Base-by-base conservation (phyloP, 2,113 vertebrate species). In the Trematocara marginatum region DNA sequence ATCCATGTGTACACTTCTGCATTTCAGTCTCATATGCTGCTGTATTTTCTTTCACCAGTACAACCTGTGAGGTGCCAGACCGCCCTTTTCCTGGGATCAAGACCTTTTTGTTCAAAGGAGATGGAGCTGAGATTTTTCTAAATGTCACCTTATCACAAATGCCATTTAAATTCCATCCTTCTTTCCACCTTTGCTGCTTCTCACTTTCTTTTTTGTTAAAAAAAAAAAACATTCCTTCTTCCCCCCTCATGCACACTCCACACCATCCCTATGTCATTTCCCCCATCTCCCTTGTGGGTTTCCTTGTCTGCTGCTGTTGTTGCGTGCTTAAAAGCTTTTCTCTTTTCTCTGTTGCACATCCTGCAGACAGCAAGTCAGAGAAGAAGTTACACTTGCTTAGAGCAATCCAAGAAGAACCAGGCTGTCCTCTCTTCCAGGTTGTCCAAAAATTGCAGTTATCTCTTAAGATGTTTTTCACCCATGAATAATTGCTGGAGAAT, bases 101-200 rank as follows among this genome's bases (percentile, higher is more conserved):
- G 87, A 88, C 83, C 59, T 91, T 90, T 86, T n/a, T 13, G 5
- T 90, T 88, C 47, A 89, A 83, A 82, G 51, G 69, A 81, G 91
- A 91, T 91, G 42, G 84, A 92, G 80, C 18, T 42, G 82, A 90
- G 83, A 92, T 92, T 87, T 81, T 74, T 87, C 61, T 84, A 95
- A 96, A 96, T 95, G 92, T 95, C 93, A 95, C 57, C 86, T 89
- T 90, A 92, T 92, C 85, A 83, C 61, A 95, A 94, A 92, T 91
- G 88, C 83, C 91, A 94, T 94, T 93, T 83, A 51, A 64, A 88
- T 88, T 79, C 20, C 79, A 69, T 45, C 45, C 26, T 40, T 78
- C 78, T 34, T 9, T 31, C 16, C 3, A 20, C 86, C 66, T 82
- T 56, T 82, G 34, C 82, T 79, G 53, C 80, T 86, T 80, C 84